Evolutionary conservation across 35 echinoderm and acorn worm genomes (phyloP).

Genomic region (Apostichopus japonicus): DNA sequence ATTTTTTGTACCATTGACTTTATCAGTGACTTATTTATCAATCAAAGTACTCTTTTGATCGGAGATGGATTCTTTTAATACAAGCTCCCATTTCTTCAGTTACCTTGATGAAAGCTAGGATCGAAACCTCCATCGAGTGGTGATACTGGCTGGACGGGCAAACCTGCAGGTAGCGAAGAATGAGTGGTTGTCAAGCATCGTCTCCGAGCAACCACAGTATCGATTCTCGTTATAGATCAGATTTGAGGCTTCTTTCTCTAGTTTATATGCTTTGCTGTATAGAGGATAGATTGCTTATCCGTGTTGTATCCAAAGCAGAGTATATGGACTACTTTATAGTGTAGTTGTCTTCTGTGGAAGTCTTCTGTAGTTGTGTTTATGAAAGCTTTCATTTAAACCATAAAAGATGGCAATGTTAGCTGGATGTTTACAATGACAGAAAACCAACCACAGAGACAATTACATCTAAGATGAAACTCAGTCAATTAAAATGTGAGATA

Average conservation of each 20-base stretch:
- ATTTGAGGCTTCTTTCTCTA: neutral
- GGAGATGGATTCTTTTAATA: constrained; percentile 1
- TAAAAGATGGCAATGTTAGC: constrained; percentile 11
- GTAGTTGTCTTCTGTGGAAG: neutral
- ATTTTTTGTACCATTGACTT: constrained; percentile 18
- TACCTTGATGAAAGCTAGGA: constrained; percentile 46
- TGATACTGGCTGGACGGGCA: constrained; percentile 17
- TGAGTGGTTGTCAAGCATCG: constrained; percentile 10
- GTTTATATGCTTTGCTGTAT: neutral
- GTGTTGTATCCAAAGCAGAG: neutral
- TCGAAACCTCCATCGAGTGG: constrained; percentile 20
- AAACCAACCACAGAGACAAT: neutral
- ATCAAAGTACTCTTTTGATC: neutral
- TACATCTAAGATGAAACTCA: neutral
- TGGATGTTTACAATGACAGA: neutral
- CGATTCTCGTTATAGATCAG: neutral
- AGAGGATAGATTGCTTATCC: too few species aligned
- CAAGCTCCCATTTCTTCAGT: constrained; percentile 1
- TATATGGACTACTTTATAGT: neutral
- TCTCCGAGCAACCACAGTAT: constrained; percentile 1
- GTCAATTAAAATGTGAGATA: too few species aligned
- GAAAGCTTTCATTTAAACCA: constrained; percentile 35
- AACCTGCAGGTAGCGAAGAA: constrained; percentile 3
- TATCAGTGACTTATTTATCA: constrained; percentile 8
- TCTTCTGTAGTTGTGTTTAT: neutral